Evolutionary conservation across 2,797 vertebrate species (phyloP).

Genomic region (Artibeus jamaicensis): DNA sequence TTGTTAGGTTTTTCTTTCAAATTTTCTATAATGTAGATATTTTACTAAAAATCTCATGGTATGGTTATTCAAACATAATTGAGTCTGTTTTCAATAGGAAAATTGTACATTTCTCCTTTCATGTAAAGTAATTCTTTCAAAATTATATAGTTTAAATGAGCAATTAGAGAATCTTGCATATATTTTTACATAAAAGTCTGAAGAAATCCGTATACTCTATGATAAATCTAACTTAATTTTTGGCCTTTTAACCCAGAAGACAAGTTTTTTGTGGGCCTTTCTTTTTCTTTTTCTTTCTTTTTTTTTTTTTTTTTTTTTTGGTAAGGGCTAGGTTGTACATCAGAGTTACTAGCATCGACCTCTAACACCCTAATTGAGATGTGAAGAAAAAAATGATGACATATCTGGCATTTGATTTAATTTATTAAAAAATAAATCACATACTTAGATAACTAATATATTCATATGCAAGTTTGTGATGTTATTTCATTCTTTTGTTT

Average conservation of each 20-base stretch:
- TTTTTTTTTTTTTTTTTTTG: not conserved
- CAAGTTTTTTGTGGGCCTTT: not conserved
- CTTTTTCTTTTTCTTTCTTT: not conserved
- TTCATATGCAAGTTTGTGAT: not conserved
- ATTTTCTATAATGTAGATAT: not conserved
- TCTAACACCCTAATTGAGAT: conserved; percentile 31
- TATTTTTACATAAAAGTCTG: not conserved
- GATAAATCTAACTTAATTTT: not conserved
- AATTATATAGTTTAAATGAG: not conserved
- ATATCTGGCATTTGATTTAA: not conserved
- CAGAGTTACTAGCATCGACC: not conserved
- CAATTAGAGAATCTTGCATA: not conserved
- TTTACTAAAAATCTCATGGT: not conserved
- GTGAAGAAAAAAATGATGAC: not conserved
- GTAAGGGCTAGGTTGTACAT: not conserved
- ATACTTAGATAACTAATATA: not conserved
- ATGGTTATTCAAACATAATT: not conserved
- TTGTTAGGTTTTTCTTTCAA: not conserved
- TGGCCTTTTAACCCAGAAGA: not conserved
- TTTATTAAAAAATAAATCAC: not conserved
- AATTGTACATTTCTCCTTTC: not conserved
- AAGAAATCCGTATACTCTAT: not conserved
- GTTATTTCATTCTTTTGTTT: not conserved
- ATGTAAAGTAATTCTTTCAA: not conserved
- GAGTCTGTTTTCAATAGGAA: not conserved